Base-by-base conservation (phyloP, 2,797 vertebrate genomes). In the Artibeus lituratus region DNA sequence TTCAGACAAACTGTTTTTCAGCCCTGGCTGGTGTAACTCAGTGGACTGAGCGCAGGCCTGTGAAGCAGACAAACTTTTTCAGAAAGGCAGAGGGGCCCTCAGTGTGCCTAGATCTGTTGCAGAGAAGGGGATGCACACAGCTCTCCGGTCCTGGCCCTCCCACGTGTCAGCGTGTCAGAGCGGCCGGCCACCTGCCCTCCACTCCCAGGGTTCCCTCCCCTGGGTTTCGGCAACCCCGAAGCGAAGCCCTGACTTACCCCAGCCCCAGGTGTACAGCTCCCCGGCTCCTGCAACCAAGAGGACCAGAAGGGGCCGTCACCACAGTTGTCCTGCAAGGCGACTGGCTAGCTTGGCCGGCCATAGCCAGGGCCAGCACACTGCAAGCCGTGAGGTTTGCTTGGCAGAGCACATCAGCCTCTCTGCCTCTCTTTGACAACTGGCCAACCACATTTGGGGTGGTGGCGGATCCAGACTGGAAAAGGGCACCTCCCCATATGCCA, bases 221-320 rank as follows among this genome's bases (percentile, higher is more conserved):
- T 42, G 51, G n/a, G 51, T 69, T 87, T 57, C 49, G 49, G 42
- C 39, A 15, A 55, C 76, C 39, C 73, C 29, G 47, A 47, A 69
- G 49, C 19, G 74, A 67, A 11, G 9, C 32, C 14, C 70, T 67
- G 97, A 98, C 99, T 99, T 98, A 99, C 99, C 99, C 99, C 99
- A 99, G 96, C 99, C 99, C 99, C 99, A 99, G 29, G 99, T 99
- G 97, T 99, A 99, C 73, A 99, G 99, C 88, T 99, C 98, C 0
- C 99, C 99, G 0, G 95, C 94, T 10, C 98, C 99, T 99, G 98
- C 42, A 97, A 98, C 5, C 0, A 2, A 35, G 90, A 90, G 32
- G 81, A 32, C 35, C n/a, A 2, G 72, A n/a, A 87, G 32, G 21
- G 29, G 51, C 12, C 8, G 51, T 59, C 32, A 35, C 35, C 10